A percentile compares a stretch with the other conserved stretches of the same genome.
phyloP scores from a whole-genome alignment of 2,888 invertebrate species.

The Eupithecia centaureata region DNA sequence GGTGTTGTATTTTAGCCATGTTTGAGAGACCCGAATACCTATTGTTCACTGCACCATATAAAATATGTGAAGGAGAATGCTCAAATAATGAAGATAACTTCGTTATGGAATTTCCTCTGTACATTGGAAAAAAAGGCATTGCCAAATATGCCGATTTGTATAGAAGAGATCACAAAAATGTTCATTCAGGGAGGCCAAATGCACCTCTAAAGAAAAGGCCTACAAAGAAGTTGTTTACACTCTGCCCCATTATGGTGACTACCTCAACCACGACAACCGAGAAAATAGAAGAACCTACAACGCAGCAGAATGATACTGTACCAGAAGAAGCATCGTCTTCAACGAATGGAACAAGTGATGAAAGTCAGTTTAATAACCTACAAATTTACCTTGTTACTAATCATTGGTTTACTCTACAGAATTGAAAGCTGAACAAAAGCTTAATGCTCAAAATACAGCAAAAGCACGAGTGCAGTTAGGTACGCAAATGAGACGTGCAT shows the following conservation, averaged over 20 bases:
- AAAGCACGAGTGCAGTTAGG: not conserved
- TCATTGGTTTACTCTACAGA: not conserved
- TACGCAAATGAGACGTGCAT: not conserved
- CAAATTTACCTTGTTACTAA: not conserved
- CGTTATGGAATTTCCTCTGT: conserved; percentile 63
- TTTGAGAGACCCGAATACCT: conserved; percentile 52
- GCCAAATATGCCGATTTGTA: conserved; percentile 51
- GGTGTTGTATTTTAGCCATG: conserved; percentile 58
- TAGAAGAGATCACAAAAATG: conserved; percentile 48
- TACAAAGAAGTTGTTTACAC: conserved; percentile 44
- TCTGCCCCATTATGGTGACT: conserved; percentile 36
- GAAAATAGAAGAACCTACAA: not conserved
- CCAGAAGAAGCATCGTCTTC: not conserved
- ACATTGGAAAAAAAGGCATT: conserved; percentile 55
- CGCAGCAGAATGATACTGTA: not conserved
- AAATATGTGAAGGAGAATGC: conserved; percentile 62
- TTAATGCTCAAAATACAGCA: not conserved
- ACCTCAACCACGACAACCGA: conserved; percentile 10
- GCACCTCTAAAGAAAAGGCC: conserved; percentile 56
- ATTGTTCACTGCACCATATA: conserved; percentile 72
- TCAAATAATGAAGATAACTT: conserved; percentile 48
- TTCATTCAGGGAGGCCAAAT: conserved; percentile 38
- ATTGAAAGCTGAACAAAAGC: not conserved
- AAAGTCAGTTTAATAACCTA: not conserved
- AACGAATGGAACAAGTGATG: not conserved